Evolutionary conservation across 2,113 vertebrate genomes (phyloP).

Genomic region (Myiagra hebetior): DNA sequence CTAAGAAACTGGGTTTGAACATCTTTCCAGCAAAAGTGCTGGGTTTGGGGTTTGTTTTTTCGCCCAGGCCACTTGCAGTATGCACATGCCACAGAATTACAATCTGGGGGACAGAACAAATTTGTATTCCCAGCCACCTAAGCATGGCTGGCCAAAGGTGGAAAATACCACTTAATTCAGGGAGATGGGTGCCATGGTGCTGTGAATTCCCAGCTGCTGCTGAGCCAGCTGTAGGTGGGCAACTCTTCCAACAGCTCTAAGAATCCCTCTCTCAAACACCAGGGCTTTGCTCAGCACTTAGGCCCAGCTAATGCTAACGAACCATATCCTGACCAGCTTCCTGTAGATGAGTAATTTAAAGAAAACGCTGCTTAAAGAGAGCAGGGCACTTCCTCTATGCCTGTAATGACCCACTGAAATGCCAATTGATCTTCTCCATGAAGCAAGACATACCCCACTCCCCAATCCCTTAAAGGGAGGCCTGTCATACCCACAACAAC

Average conservation of each 20-base stretch:
- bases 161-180: not conserved
- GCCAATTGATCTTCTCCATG: not conserved
- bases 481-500: not conserved
- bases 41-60: not conserved
- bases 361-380: not conserved
- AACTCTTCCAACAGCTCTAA: not conserved
- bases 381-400: fast-evolving
- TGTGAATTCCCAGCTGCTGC: not conserved
- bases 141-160: not conserved
- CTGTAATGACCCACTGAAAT: not conserved
- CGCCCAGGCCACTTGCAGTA: not conserved
- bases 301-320: not conserved
- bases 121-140: not conserved
- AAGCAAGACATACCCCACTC: not conserved
- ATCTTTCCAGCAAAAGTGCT: not conserved
- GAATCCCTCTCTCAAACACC: not conserved
- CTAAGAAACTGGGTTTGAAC: not conserved
- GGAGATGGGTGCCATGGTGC: not conserved
- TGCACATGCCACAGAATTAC: not conserved
- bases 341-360: not conserved
- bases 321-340: not conserved
- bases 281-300: not conserved
- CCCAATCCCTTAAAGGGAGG: not conserved
- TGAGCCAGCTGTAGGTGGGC: not conserved
- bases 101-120: not conserved